These are phyloP conservation scores for Lasaia peninsularis DNA, from an alignment of 1,140 invertebrate genomes.

Conservation along the genomic window DNA sequence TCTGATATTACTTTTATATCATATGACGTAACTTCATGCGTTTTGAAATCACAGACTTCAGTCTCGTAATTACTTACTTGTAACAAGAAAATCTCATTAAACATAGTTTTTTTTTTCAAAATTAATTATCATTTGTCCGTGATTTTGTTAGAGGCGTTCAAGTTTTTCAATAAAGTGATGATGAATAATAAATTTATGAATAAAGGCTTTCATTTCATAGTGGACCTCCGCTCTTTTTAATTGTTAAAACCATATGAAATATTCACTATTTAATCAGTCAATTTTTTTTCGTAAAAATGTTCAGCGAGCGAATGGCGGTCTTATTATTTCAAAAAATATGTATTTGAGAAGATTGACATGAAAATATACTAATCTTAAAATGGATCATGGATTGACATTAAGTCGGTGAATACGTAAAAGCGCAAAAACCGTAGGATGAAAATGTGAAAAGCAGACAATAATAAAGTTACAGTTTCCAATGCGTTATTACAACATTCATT, in stretches of 20 bases:
- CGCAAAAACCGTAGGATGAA: constrained; percentile 36
- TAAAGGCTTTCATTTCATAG: too few relatives aligned
- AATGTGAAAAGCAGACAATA: neutral
- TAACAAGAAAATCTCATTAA: neutral
- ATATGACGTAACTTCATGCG: neutral
- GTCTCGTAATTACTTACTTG: neutral
- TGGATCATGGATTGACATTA: constrained; percentile 46
- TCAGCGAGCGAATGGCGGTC: too few relatives aligned
- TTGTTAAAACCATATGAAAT: too few relatives aligned
- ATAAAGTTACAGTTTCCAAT: neutral
- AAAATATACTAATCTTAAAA: constrained; percentile 30
- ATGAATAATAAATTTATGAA: neutral
- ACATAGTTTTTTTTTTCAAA: too few relatives aligned
- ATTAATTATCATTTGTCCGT: too few relatives aligned
- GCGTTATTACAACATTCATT: neutral
- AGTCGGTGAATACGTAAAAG: constrained; percentile 37
- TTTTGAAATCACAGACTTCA: neutral
- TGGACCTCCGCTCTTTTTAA: too few relatives aligned
- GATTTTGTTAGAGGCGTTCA: too few relatives aligned
- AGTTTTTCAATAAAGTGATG: neutral
- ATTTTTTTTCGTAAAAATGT: too few relatives aligned
- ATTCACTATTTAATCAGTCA: too few relatives aligned
- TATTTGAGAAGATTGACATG: neutral
- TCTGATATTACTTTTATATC: neutral
- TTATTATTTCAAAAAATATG: neutral